A percentile compares a stretch with the other conserved stretches of the same genome.
These are phyloP conservation scores for Mycalesis mineus DNA, from an alignment of 2,888 invertebrate species.

Conservation along the genomic window DNA sequence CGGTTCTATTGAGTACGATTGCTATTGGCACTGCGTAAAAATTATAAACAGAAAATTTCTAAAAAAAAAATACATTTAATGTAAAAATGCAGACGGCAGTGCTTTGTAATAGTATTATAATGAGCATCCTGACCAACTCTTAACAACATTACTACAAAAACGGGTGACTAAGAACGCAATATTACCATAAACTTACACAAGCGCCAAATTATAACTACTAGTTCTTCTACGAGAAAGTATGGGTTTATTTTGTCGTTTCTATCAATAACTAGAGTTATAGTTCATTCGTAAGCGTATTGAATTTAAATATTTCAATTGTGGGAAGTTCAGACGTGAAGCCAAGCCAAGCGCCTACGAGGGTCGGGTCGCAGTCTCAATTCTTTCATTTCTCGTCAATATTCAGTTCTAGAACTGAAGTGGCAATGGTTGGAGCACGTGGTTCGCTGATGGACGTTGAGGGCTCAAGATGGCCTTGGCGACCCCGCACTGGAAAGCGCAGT, in stretches of 20 bases:
- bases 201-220: conserved; percentile 36
- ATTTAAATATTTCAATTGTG: conserved; percentile 46
- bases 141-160: conserved; percentile 28
- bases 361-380: background rate
- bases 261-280: conserved; percentile 31
- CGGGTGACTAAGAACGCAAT: conserved; percentile 26
- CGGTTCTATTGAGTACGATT: background rate
- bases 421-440: too few relatives aligned
- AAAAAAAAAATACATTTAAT: conserved; percentile 6
- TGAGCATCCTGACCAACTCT: conserved; percentile 67
- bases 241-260: conserved; percentile 26
- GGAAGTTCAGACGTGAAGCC: conserved; percentile 49
- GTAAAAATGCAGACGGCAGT: conserved; percentile 48
- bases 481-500: too few relatives aligned
- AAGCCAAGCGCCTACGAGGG: background rate
- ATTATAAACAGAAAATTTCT: background rate
- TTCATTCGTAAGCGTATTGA: conserved; percentile 52
- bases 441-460: too few relatives aligned
- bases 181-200: conserved; percentile 35
- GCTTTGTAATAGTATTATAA: conserved; percentile 50
- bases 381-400: background rate
- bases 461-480: too few relatives aligned
- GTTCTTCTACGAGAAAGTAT: conserved; percentile 37
- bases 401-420: too few relatives aligned
- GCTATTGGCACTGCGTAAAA: conserved; percentile 22